Evolutionary conservation across 1,140 invertebrate genomes (phyloP).

Genomic region (Aphis craccivora): DNA sequence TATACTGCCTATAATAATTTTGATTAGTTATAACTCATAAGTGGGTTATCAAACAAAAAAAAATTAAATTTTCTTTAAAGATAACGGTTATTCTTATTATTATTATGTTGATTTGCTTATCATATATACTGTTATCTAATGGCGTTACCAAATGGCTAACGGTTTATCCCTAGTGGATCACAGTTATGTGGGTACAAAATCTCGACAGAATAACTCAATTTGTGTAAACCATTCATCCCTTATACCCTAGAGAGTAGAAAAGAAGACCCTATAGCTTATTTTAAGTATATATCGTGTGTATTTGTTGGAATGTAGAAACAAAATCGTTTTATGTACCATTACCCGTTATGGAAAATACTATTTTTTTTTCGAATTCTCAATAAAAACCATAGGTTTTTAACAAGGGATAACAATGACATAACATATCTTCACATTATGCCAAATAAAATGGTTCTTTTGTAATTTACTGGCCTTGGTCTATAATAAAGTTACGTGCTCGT

Average conservation of each 20-base stretch:
- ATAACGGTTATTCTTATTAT: neutral
- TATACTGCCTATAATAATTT: neutral
- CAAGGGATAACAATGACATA: conserved; percentile 23
- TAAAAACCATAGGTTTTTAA: conserved; percentile 7
- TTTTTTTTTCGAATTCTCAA: neutral
- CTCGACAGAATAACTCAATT: conserved; percentile 52
- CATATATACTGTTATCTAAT: conserved; percentile 12
- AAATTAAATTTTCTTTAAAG: neutral
- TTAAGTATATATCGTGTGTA: neutral
- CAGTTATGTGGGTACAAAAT: neutral
- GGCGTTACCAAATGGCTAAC: neutral
- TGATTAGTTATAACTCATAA: neutral
- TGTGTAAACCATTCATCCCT: neutral
- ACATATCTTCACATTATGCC: conserved; percentile 1
- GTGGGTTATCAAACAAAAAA: neutral
- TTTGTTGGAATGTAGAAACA: conserved; percentile 18
- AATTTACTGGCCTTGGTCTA: neutral
- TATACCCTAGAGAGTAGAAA: neutral
- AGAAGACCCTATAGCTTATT: conserved; percentile 1
- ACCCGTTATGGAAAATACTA: conserved; percentile 15
- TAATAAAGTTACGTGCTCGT: neutral
- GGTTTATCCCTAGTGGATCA: conserved; percentile 19
- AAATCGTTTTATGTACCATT: conserved; percentile 48
- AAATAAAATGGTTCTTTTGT: neutral
- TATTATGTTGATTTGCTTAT: conserved; percentile 28